Evolutionary conservation across 2,113 vertebrate genomes (phyloP).

Genomic region (Ahaetulla prasina): DNA sequence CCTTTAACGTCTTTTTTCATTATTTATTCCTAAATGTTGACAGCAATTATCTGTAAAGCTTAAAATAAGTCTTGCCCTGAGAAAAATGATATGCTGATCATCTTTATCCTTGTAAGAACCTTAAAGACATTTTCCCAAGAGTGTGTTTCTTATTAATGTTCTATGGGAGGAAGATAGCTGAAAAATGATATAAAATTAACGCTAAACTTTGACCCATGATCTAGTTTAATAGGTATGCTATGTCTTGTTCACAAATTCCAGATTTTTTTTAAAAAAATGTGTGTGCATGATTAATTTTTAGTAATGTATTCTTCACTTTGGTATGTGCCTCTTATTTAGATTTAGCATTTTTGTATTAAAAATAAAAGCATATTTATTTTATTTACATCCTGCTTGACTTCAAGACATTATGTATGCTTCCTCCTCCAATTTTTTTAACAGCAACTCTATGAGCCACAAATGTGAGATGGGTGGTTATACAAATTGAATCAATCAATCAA

Average conservation of each 20-base stretch:
- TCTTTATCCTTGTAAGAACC: neutral
- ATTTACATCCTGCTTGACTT: neutral
- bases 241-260: neutral
- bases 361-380: neutral
- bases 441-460: neutral
- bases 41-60: neutral
- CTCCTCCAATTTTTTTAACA: neutral
- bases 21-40: conserved; percentile 7
- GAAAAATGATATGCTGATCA: neutral
- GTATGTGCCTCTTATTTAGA: neutral
- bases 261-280: neutral
- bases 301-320: neutral
- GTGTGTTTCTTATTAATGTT: neutral
- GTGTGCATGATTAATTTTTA: neutral
- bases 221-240: neutral
- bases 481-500: neutral
- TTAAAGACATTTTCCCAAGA: neutral
- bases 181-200: neutral
- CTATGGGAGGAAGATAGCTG: neutral
- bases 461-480: neutral
- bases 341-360: neutral
- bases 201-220: neutral
- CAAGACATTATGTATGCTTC: neutral
- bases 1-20: neutral
- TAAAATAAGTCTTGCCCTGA: neutral